Base-by-base conservation (phyloP, 2,888 invertebrate genomes). In the Flexamia atlantica region DNA sequence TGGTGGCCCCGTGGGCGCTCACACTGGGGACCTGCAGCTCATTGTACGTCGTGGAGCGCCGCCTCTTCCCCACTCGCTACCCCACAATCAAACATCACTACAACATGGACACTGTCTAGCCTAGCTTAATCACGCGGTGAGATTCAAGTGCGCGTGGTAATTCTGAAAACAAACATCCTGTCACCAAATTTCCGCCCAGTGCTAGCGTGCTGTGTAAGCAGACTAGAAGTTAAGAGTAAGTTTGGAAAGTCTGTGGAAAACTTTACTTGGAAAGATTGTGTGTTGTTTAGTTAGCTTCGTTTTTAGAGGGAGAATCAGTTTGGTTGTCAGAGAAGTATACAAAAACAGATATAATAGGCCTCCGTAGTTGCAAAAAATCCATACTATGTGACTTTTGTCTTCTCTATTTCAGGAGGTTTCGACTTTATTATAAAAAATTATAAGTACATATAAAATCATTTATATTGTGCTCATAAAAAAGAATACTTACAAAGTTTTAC, bases 11-110 rank as follows among this genome's bases (percentile, higher is more conserved):
- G 32, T 86, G 86, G 60, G 85, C 84, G 83, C 85, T 85, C 28
- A 86, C 86, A 46, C 85, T 85, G 2, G 86, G 86, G 23, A 85
- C 70, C 70, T 86, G 86, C 25, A 86, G 81, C 20, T 86, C 86
- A 28, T 84, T 64, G 83, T 85, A 86, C 0, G 84, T 84, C 81
- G 76, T 84, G 60, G 68, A n/a, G 72, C 74, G 25, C 30, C 60
- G 23, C 28, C 83, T 28, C 12, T 30, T 4, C 64, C 28, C 64
- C 9, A 20, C 72, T 53, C 74, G 74, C 74, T 83, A 74, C 57
- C 74, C 74, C 60, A 70, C 50, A 70, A 64, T 53, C 70, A 53
- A 53, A 70, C 72, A 74, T 83, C 32, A 40, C 72, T 53, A 74
- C 68, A 68, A 81, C 70, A 46, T 74, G 20, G 12, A n/a, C 17